Base-by-base conservation (phyloP, 2,113 vertebrate genomes). In the Sardina pilchardus region DNA sequence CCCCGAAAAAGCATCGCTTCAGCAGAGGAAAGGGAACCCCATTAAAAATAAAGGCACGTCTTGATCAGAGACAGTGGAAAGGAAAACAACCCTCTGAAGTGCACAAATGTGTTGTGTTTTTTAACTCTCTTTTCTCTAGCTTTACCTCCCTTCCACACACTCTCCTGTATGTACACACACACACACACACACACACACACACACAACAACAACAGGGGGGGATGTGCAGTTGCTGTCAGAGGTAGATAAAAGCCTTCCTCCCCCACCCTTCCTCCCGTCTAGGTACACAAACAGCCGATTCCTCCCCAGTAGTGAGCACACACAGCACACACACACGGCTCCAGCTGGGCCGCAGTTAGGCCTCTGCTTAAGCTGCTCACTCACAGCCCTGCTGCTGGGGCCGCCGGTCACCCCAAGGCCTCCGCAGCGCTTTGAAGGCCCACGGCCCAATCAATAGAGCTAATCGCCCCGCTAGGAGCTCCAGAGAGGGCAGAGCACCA, bases 211-310 rank as follows among this genome's bases (percentile, higher is more conserved):
- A 78, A 36, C 30, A 34, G 26, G 63, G n/a, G n/a, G 26, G 63
- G 71, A 14, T 78, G 71, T 36, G 34, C 30, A 78, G 17, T 78
- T 78, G 34, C 71, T 78, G 71, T 78, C 71, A 78, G 71, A 78
- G 71, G 71, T 78, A 78, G 34, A 78, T 78, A 78, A 78, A 78
- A 78, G 71, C 71, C 71, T 78, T 75, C 63, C 63, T 30, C 63
- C n/a, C n/a, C n/a, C 63, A 26, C 6, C 9, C 63, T 4, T 14
- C 34, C 14, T 34, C 71, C 14, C 26, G 4, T 59, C 53, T 24
- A 24, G 53, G 53, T 59, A 59, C 50, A 53, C 50, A 53, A 53
- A 53, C 50, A 53, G 50, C 17, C 14, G 14, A 4, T 17, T 53
- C 50, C 50, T 53, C 50, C n/a, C 4, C n/a, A 9, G n/a, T 1